phyloP scores from a whole-genome alignment of 30 jellyfish, hydroid and myxozoan genomes.

The Cassiopea xamachana region DNA sequence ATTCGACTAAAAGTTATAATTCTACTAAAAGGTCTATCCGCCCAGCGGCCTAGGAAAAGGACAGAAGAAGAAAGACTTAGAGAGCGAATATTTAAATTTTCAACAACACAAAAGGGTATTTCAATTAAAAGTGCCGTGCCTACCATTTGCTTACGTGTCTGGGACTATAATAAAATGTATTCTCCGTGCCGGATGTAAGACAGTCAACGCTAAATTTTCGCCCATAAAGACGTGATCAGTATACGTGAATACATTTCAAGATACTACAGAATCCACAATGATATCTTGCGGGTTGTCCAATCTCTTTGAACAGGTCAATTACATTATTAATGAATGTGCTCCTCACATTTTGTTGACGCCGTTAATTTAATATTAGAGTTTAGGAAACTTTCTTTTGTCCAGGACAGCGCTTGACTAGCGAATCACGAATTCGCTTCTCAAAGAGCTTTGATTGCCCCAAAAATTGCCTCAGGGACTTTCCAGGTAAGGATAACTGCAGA shows the following conservation, averaged over 20 bases:
- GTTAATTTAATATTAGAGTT: slow-evolving; percentile 19
- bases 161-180: neutral
- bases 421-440: neutral
- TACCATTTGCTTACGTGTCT: neutral
- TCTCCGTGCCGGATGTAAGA: slow-evolving; percentile 14
- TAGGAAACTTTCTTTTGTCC: slow-evolving; percentile 1
- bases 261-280: slow-evolving; percentile 47
- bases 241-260: slow-evolving; percentile 6
- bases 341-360: slow-evolving; percentile 30
- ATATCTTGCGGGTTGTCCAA: slow-evolving; percentile 53
- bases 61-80: too few species aligned
- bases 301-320: slow-evolving; percentile 31
- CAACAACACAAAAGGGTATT: neutral
- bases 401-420: neutral
- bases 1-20: too few species aligned
- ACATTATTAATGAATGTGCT: slow-evolving; percentile 13
- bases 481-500: too few species aligned
- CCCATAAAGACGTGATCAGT: slow-evolving; percentile 15
- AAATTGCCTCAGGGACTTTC: too few species aligned
- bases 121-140: neutral
- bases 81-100: too few species aligned
- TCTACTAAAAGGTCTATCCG: too few species aligned
- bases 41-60: too few species aligned
- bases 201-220: neutral
- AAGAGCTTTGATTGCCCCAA: neutral